Percentiles rank a stretch among this genome's conserved stretches.
Evolutionary conservation across 2,113 vertebrate species (phyloP).

Genomic region (Leucoraja erinaceus): DNA sequence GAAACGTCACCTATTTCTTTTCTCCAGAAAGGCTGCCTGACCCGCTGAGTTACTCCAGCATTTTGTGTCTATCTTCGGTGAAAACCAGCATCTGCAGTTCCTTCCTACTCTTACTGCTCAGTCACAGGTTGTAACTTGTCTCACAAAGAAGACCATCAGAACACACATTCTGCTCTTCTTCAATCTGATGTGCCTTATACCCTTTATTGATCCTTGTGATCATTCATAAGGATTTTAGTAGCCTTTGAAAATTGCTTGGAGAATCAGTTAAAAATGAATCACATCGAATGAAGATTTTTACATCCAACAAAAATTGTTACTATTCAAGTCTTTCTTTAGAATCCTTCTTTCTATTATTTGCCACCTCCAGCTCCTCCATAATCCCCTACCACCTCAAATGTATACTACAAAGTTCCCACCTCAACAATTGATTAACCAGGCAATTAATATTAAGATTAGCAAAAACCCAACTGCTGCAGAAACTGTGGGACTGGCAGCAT

Average conservation of each 20-base stretch:
- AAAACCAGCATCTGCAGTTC: too few relatives aligned
- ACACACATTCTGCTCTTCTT: not conserved
- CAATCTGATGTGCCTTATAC: not conserved
- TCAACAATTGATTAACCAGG: not conserved
- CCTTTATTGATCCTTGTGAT: not conserved
- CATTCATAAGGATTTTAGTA: not conserved
- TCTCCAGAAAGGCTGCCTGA: too few relatives aligned
- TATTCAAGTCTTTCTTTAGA: not conserved
- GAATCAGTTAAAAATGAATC: not conserved
- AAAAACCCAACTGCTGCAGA: too few relatives aligned
- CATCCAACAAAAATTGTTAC: not conserved
- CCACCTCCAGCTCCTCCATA: conserved; percentile 50
- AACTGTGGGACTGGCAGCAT: too few relatives aligned
- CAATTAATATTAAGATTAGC: not conserved
- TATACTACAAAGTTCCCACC: conserved; percentile 43
- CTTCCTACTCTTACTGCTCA: not conserved
- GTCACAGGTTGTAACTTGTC: not conserved
- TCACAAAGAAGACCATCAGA: not conserved
- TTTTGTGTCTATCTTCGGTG: too few relatives aligned
- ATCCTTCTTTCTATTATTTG: not conserved
- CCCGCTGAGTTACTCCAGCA: too few relatives aligned
- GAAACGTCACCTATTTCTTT: too few relatives aligned
- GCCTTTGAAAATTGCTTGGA: not conserved
- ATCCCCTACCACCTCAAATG: conserved; percentile 48
- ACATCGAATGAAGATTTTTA: not conserved